These are phyloP conservation scores for Cardinalis cardinalis DNA, from an alignment of 2,113 vertebrate species.

Conservation along the genomic window DNA sequence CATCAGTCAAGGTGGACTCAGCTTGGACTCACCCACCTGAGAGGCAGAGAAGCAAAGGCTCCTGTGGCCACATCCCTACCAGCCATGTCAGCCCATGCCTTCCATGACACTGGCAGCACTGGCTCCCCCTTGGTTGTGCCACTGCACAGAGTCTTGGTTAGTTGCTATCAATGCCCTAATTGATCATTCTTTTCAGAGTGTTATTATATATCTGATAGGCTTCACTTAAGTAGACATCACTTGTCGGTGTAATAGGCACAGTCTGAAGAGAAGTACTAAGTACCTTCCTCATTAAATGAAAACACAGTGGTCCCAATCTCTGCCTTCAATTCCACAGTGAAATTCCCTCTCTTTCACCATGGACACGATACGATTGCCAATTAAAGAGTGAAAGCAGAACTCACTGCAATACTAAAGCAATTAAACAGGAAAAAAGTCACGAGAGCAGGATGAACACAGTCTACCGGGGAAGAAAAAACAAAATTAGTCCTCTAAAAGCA, in stretches of 20 bases:
- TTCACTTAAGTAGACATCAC: not conserved
- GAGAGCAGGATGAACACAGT: not conserved
- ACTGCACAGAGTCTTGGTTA: not conserved
- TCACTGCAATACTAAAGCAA: not conserved
- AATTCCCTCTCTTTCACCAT: not conserved
- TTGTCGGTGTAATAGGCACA: not conserved
- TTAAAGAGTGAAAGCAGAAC: constrained; percentile 2
- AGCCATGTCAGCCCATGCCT: rapidly evolving
- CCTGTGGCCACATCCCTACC: not conserved
- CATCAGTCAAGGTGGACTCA: not conserved
- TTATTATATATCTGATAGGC: not conserved
- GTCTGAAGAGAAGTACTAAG: not conserved
- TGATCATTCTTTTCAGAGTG: not conserved
- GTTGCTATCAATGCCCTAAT: not conserved
- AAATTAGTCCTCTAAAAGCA: constrained; percentile 3
- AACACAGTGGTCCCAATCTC: not conserved
- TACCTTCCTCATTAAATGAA: not conserved
- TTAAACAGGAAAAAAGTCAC: not conserved
- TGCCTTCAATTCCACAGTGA: not conserved
- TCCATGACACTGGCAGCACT: rapidly evolving
- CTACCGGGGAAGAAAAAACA: not conserved
- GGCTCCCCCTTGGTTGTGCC: not conserved
- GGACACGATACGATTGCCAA: not conserved
- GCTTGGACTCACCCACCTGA: not conserved
- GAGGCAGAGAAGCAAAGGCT: not conserved